Conservation (phyloP, 2,797 vertebrate genomes). For the Podargus strigoides region DNA sequence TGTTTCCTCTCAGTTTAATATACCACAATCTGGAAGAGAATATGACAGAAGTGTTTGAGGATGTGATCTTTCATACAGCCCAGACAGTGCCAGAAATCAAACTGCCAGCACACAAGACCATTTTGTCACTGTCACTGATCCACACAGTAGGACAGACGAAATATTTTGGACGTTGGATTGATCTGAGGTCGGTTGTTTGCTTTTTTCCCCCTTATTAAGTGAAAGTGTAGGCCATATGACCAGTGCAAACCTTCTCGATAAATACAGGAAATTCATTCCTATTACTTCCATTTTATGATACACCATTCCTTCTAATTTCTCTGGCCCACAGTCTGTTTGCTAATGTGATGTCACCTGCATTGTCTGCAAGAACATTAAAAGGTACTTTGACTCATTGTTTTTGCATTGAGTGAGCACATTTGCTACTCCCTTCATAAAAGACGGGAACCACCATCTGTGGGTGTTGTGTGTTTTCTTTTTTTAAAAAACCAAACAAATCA, state of each 20-base stretch:
- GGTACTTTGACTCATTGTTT: neutral
- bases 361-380: neutral
- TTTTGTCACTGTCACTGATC: constrained; percentile 24
- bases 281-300: neutral
- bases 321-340: neutral
- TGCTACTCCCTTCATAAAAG: neutral
- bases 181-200: neutral
- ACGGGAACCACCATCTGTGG: neutral
- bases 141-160: neutral
- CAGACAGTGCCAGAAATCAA: constrained; percentile 23
- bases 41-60: constrained; percentile 27
- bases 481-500: constrained; percentile 62
- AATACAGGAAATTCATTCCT: neutral
- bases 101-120: neutral
- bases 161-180: neutral
- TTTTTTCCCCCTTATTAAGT: neutral
- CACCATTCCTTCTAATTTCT: neutral
- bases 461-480: neutral
- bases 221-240: neutral
- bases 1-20: constrained; percentile 30
- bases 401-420: neutral
- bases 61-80: constrained; percentile 19
- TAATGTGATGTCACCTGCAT: neutral
- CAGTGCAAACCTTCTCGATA: neutral
- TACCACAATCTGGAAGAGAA: constrained; percentile 27